Evolutionary conservation across 2,888 invertebrate genomes (phyloP).

Genomic region (Leptothorax acervorum): DNA sequence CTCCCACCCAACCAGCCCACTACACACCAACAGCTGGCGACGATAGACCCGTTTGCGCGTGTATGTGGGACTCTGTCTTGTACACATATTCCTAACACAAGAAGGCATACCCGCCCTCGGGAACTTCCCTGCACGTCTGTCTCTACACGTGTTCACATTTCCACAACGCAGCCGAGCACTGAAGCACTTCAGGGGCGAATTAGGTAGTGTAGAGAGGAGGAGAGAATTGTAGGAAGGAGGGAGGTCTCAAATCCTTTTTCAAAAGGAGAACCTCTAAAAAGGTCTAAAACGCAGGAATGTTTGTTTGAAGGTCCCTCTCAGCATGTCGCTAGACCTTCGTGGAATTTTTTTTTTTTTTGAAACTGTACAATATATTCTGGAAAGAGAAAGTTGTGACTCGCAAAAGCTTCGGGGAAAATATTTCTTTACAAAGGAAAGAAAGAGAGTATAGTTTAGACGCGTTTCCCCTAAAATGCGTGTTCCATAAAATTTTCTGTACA

Average conservation of each 20-base stretch:
- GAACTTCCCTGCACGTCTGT: constrained; percentile 61
- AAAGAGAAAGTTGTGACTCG: background rate
- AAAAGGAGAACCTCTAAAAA: constrained; percentile 51
- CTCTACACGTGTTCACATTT: constrained; percentile 67
- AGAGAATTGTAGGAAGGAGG: background rate
- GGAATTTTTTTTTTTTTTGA: background rate
- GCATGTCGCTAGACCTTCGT: background rate
- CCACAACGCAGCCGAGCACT: constrained; percentile 48
- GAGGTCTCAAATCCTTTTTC: constrained; percentile 41
- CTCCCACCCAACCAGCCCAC: constrained; percentile 61
- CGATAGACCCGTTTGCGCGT: constrained; percentile 45
- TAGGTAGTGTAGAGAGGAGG: constrained; percentile 33
- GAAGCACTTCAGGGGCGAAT: constrained; percentile 65
- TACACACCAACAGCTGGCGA: constrained; percentile 62
- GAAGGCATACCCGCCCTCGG: background rate
- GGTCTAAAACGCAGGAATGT: constrained; percentile 56
- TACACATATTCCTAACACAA: background rate
- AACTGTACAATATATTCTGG: too few relatives aligned
- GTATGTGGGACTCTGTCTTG: constrained; percentile 9
- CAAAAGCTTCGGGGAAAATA: background rate
- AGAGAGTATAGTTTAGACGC: background rate
- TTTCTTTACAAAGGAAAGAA: background rate
- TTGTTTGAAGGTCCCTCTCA: background rate
- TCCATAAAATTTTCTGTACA: too few relatives aligned
- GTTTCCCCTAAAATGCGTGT: too few relatives aligned